Conservation (phyloP, 2,797 vertebrate species). For the Fistularia tabacaria region DNA sequence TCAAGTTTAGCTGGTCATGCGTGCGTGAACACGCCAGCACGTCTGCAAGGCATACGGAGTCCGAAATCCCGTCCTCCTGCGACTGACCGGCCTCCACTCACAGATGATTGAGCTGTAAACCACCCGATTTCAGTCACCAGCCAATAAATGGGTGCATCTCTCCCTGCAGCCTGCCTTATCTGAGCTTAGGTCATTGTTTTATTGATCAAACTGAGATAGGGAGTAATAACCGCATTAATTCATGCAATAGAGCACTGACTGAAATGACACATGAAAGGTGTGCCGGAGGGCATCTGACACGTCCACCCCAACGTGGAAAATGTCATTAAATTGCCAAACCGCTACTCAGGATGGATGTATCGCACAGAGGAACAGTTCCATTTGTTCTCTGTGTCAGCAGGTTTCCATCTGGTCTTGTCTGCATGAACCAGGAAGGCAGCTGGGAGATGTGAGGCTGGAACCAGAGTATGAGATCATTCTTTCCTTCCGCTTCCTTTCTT, state of each 20-base stretch:
- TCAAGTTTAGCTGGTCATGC: too few relatives aligned
- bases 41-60: too few relatives aligned
- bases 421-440: constrained; percentile 8
- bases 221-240: constrained; percentile 11
- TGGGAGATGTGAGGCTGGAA: constrained; percentile 16
- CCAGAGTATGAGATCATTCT: constrained; percentile 39
- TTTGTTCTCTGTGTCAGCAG: constrained; percentile 10
- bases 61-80: too few relatives aligned
- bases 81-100: too few relatives aligned
- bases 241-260: constrained; percentile 5
- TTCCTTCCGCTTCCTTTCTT: constrained; percentile 23
- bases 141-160: too few relatives aligned
- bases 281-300: too few relatives aligned
- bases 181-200: background rate
- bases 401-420: constrained; percentile 12
- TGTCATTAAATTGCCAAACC: too few relatives aligned
- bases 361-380: constrained; percentile 14
- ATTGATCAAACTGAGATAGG: constrained; percentile 12
- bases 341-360: too few relatives aligned
- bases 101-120: too few relatives aligned
- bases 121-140: too few relatives aligned
- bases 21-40: too few relatives aligned
- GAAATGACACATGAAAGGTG: constrained; percentile 1
- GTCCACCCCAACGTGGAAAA: too few relatives aligned
- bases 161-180: background rate